A percentile compares a stretch with the other conserved stretches of the same genome.
These are phyloP conservation scores for Drosophila azteca DNA, from an alignment of 1,140 invertebrate genomes.

Conservation along the genomic window DNA sequence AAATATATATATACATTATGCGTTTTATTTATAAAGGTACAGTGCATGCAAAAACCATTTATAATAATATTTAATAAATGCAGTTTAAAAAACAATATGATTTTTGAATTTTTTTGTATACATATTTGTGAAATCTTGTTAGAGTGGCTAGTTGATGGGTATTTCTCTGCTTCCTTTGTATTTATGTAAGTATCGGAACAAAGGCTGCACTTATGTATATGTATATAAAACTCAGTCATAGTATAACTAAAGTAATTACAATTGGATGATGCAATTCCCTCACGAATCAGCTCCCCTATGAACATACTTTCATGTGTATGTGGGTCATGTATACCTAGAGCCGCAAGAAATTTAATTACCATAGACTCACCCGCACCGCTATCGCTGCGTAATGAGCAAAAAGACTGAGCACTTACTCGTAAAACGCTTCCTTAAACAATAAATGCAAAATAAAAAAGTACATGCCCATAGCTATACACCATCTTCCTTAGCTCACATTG, in stretches of 20 bases:
- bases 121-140: no score
- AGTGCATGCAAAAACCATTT: constrained; percentile 4
- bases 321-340: constrained; percentile 3
- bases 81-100: constrained; percentile 6
- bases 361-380: constrained; percentile 21
- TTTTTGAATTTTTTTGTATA: not conserved
- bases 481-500: constrained; percentile 49
- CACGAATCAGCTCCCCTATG: constrained; percentile 8
- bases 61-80: constrained; percentile 25
- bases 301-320: constrained; percentile 14
- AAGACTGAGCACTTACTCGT: constrained; percentile 41
- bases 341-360: constrained; percentile 58
- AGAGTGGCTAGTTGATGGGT: not conserved
- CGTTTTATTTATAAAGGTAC: not conserved
- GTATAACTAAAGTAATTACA: constrained; percentile 27
- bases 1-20: constrained; percentile 12
- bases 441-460: constrained; percentile 35
- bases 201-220: not conserved
- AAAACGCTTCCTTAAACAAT: constrained; percentile 41
- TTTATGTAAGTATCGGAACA: not conserved
- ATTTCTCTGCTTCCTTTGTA: not conserved
- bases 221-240: not conserved
- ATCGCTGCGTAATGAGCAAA: constrained; percentile 49
- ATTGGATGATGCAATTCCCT: constrained; percentile 20
- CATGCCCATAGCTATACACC: constrained; percentile 4